Percentiles rank a stretch among this genome's conserved stretches.
Evolutionary conservation across 2,113 vertebrate genomes (phyloP).

Genomic region (Notothenia coriiceps): DNA sequence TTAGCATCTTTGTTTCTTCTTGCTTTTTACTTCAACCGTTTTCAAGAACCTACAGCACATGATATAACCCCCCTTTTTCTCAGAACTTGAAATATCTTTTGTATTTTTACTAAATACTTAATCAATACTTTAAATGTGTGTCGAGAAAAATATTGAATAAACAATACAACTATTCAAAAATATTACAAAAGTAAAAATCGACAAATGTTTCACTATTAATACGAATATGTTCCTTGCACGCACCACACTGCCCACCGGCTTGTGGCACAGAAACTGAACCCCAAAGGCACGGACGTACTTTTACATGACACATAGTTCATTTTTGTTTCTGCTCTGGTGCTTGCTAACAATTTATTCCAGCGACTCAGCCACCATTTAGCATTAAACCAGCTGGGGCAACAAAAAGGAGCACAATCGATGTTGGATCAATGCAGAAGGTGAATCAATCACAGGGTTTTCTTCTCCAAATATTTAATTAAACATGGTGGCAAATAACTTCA

Average conservation of each 20-base stretch:
- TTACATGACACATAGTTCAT: slow-evolving; percentile 57
- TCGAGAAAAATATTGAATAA: not conserved
- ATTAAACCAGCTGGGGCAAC: slow-evolving; percentile 86
- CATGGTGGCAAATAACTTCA: slow-evolving; percentile 90
- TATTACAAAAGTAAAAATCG: too few relatives aligned
- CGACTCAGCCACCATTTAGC: slow-evolving; percentile 83
- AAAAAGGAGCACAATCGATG: slow-evolving; percentile 86
- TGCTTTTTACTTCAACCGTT: not conserved
- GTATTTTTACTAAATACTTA: not conserved
- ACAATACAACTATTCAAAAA: not conserved
- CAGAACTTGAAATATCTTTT: not conserved
- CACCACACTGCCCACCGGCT: not conserved
- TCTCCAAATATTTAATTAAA: slow-evolving; percentile 96
- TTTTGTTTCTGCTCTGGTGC: slow-evolving; percentile 77
- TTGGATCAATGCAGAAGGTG: slow-evolving; percentile 87
- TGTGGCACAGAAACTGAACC: slow-evolving; percentile 9
- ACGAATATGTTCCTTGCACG: not conserved
- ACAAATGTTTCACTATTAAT: not conserved
- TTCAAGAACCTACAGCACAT: not conserved
- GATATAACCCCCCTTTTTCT: not conserved
- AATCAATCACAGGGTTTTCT: slow-evolving; percentile 94
- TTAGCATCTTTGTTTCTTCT: slow-evolving; percentile 30
- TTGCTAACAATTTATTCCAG: slow-evolving; percentile 80
- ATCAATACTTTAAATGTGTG: not conserved
- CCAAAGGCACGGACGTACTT: not conserved